Evolutionary conservation across 2,797 vertebrate species (phyloP), one percentile per base, ranked within the genome.

Genomic region (Thamnophis elegans): DNA sequence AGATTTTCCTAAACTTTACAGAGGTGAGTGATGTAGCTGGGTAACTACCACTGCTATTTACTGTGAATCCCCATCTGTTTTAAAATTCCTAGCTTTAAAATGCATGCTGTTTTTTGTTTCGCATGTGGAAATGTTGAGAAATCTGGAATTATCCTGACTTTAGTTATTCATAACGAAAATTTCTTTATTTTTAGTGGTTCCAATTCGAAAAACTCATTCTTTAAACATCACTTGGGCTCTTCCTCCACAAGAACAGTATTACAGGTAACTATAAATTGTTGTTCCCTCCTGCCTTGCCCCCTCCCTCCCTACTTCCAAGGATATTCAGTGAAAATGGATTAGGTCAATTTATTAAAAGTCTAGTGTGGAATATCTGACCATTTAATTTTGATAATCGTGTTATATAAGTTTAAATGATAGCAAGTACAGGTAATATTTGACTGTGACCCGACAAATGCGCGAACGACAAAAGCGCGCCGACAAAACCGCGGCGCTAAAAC

Each of bases 211-310:
- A 93, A 98, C 99, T 94, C 99, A 99, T 82, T 98, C 98, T 92
- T 92, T 99, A 97, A 99, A 97, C 94, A 98, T 99, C 97, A 99
- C 98, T 90, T 99, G 99, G 99, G 98, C 98, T 1, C 98, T 99
- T 88, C 99, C 99, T 0, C 98, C 99, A 7, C 99, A 99, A 94
- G 98, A 98, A 32, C 97, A 98, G 89, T 97, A 99, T 97, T 99
- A 99, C 98, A 99, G 98, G 99, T 99, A 96, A 85, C 3, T 78
- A 28, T 36, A 13, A 5, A 25, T 11, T 73, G 28, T n/a, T 73
- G 13, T 87, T 47, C 20, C 20, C 10, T 47, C 36, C 73, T 73
- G 16, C 16, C 16, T 8, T 5, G 0, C 73, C 20, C 10, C 4
- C 42, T 25, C 73, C 22, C 14, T 9, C 12, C 3, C 58, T 42